Evolutionary conservation across 2,113 vertebrate genomes (phyloP).

Genomic region (Cacatua alba): DNA sequence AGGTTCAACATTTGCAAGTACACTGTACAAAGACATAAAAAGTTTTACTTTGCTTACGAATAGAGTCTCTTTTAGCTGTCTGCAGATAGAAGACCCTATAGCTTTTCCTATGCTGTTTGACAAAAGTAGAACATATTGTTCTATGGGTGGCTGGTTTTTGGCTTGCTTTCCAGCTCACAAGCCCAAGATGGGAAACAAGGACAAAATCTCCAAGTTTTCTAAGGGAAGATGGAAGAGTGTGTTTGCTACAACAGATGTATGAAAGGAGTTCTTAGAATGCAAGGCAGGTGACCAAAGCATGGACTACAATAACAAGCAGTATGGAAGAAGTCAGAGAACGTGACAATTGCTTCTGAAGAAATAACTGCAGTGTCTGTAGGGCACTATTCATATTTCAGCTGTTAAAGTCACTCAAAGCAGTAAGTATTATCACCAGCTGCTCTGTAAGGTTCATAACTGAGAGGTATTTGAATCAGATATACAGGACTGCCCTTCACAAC

Average conservation of each 20-base stretch:
- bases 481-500: background rate
- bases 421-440: background rate
- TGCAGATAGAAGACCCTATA: background rate
- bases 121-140: background rate
- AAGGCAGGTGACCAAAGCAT: slow-evolving; percentile 14
- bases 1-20: background rate
- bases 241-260: background rate
- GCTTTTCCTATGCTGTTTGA: background rate
- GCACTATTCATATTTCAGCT: slow-evolving; percentile 18
- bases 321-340: background rate
- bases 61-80: background rate
- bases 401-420: background rate
- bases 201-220: background rate
- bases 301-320: background rate
- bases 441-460: background rate
- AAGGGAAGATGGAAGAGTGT: background rate
- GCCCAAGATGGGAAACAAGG: background rate
- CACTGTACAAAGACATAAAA: background rate
- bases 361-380: background rate
- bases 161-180: slow-evolving; percentile 37
- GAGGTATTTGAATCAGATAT: background rate
- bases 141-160: background rate
- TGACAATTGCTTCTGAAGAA: slow-evolving; percentile 17
- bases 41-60: background rate
- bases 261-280: slow-evolving; percentile 27